phyloP scores from a whole-genome alignment of 2,113 vertebrate species.

The Stigmatopora argus region DNA sequence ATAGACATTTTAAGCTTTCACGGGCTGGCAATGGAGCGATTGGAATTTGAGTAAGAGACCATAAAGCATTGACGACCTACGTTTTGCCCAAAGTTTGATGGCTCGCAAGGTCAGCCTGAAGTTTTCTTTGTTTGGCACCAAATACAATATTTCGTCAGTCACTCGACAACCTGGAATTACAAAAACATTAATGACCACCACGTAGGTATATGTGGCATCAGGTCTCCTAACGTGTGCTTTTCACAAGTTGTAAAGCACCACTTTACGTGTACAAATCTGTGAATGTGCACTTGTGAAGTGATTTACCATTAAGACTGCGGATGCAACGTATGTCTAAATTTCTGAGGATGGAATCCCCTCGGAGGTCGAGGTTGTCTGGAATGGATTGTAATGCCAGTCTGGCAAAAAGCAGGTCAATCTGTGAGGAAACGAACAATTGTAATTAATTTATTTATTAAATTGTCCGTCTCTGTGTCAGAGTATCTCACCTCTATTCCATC shows the following conservation, averaged over 20 bases:
- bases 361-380: slow-evolving; percentile 90
- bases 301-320: slow-evolving; percentile 89
- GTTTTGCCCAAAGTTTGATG: slow-evolving; percentile 96
- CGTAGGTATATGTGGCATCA: background rate
- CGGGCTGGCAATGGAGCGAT: background rate
- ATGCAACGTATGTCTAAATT: slow-evolving; percentile 95
- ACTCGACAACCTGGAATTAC: slow-evolving; percentile 84
- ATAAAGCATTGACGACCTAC: slow-evolving; percentile 67
- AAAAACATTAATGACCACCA: background rate
- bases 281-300: background rate
- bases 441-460: background rate
- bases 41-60: no score
- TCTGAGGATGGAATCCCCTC: slow-evolving; percentile 84
- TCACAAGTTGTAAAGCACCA: background rate
- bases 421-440: background rate
- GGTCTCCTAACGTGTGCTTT: background rate
- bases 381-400: slow-evolving; percentile 83
- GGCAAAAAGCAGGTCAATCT: slow-evolving; percentile 98
- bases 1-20: background rate
- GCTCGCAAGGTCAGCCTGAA: slow-evolving; percentile 89
- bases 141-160: slow-evolving; percentile 93
- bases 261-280: background rate
- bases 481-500: slow-evolving; percentile 88
- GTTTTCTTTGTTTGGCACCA: slow-evolving; percentile 96
- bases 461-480: background rate